Base-by-base conservation (phyloP, 53 echinoderm and acorn worm genomes). In the Holothuria scabra region DNA sequence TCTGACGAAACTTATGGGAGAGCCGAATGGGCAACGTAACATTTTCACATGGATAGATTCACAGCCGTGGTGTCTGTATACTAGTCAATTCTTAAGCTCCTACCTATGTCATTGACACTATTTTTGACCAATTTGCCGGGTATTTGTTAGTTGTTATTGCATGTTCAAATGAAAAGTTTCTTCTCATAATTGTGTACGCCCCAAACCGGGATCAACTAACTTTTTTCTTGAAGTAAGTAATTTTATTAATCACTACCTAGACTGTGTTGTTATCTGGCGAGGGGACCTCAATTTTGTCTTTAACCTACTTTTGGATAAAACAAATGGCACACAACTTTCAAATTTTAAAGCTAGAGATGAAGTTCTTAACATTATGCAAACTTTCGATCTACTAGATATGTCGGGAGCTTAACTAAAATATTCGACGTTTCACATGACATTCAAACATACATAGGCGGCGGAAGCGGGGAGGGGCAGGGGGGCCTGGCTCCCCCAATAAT, bases 171-270 rank as follows among this genome's bases (percentile, higher is more conserved):
- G 26, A 81, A 67, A 23, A 65, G 44, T 19, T 86, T 21, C 65
- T 55, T 74, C 38, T 85, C 10, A 56, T 85, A 12, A 85, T 75
- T 74, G 38, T 85, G 20, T 86, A 86, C 65, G 86, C 52, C 49
- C 86, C 86, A 25, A 86, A 78, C 59, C 60, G 44, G 52, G 76
- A 87, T 64, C 52, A 70, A 38, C 58, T 58, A 59, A 49, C 71
- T 6, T n/a, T n/a, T n/a, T 74, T 60, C 59, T 82, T 82, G 8
- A 66, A 37, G 9, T 46, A 87, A 37, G 67, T 81, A 74, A 66
- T 82, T 16, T 68, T 56, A 34, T 87, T 30, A 31, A 87, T 38
- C 57, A 68, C 58, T 32, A 71, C 35, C 68, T 83, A 10, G 26
- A 21, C 38, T 41, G 52, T 49, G 48, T 20, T 24, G 22, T 74